Conservation (phyloP, 2,888 invertebrate genomes). For the Agrilus cyanescens region DNA sequence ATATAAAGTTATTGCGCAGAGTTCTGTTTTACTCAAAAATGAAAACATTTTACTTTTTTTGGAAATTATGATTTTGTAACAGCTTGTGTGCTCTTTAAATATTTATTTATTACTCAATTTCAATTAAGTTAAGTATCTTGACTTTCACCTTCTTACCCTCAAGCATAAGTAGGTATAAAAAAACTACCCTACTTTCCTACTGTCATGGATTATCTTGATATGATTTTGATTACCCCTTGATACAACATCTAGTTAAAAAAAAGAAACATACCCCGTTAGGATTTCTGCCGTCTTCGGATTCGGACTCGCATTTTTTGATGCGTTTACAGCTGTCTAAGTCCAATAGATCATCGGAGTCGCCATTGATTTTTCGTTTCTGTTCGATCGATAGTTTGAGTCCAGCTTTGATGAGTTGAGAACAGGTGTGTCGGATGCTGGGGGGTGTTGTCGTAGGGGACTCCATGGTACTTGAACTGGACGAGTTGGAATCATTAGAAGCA, state of each 20-base stretch:
- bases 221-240: not conserved
- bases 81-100: too few relatives aligned
- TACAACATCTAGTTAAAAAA: not conserved
- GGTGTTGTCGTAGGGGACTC: slow-evolving; percentile 37
- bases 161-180: too few relatives aligned
- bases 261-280: slow-evolving; percentile 27
- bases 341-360: slow-evolving; percentile 28
- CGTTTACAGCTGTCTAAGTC: slow-evolving; percentile 33
- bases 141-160: too few relatives aligned
- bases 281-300: slow-evolving; percentile 41
- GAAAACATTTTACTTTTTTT: too few relatives aligned
- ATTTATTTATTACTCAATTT: too few relatives aligned
- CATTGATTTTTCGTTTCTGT: slow-evolving; percentile 60
- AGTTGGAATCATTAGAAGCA: slow-evolving; percentile 36
- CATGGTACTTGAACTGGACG: slow-evolving; percentile 34
- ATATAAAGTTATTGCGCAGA: too few relatives aligned
- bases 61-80: too few relatives aligned
- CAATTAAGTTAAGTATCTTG: too few relatives aligned
- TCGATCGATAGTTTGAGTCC: slow-evolving; percentile 83
- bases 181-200: too few relatives aligned
- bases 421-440: slow-evolving; percentile 59
- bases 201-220: too few relatives aligned
- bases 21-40: too few relatives aligned
- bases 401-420: slow-evolving; percentile 83
- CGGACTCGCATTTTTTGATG: slow-evolving; percentile 38